phyloP scores from a whole-genome alignment of 2,797 vertebrate species.

The Tokudaia muenninki region DNA sequence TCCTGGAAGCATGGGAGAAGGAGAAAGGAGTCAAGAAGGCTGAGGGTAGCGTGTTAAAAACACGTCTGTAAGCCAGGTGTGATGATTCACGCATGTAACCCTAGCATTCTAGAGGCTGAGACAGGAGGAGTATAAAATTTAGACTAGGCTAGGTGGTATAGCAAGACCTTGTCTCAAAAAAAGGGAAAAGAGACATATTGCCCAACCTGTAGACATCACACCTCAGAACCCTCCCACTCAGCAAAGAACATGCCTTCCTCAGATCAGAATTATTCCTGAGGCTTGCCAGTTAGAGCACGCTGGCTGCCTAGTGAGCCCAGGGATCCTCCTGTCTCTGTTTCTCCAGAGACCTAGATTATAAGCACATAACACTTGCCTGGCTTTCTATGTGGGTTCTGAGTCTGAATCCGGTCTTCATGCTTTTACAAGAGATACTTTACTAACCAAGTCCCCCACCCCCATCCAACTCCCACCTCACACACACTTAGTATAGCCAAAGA shows the following conservation, averaged over 20 bases:
- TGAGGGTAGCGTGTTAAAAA: accelerated
- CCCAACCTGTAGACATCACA: neutral
- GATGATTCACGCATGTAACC: neutral
- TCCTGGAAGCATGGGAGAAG: neutral
- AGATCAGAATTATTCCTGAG: accelerated
- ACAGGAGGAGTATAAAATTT: neutral
- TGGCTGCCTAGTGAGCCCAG: neutral
- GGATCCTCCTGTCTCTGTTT: neutral
- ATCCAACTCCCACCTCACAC: accelerated
- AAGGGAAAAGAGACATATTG: too few species aligned
- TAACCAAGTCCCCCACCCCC: neutral
- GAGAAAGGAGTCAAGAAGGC: neutral
- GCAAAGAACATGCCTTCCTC: accelerated
- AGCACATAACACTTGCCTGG: neutral
- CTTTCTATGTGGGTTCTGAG: neutral
- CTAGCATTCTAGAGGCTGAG: neutral
- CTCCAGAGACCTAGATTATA: neutral
- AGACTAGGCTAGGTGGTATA: neutral
- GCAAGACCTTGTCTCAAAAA: neutral
- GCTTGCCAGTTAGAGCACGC: neutral
- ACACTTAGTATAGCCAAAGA: neutral
- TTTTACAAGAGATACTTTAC: neutral
- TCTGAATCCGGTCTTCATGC: neutral
- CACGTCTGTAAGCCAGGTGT: neutral
- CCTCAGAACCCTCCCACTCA: neutral